A percentile compares a stretch with the other conserved stretches of the same genome.
Conservation (phyloP, 2,113 vertebrate genomes). For the Esox niger region DNA sequence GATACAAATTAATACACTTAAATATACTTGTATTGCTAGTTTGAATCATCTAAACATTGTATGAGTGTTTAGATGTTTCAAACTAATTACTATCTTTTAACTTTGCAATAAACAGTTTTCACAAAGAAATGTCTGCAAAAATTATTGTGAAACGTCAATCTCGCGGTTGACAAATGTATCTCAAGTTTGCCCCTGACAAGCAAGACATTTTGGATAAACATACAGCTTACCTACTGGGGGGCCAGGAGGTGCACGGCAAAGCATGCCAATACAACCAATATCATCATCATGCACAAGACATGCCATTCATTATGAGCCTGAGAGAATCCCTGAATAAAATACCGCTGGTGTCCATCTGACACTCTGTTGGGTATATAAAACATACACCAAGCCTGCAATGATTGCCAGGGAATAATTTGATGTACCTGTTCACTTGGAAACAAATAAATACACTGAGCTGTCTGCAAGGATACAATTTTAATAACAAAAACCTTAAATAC, state of each 20-base stretch:
- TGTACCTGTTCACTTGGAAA: slow-evolving; percentile 11
- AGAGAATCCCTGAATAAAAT: slow-evolving; percentile 66
- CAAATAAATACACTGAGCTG: slow-evolving; percentile 36
- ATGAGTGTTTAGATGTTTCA: too few relatives aligned
- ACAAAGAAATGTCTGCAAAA: too few relatives aligned
- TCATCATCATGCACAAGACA: slow-evolving; percentile 34
- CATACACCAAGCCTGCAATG: slow-evolving; percentile 39
- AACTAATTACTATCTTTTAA: too few relatives aligned
- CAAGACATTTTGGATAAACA: slow-evolving; percentile 59
- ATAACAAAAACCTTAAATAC: slow-evolving; percentile 20
- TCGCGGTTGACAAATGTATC: slow-evolving; percentile 48
- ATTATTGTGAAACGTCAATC: too few relatives aligned
- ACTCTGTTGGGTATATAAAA: slow-evolving; percentile 44
- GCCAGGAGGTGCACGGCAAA: slow-evolving; percentile 18
- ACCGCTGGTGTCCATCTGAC: slow-evolving; percentile 46
- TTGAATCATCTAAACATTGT: too few relatives aligned
- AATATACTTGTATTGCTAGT: too few relatives aligned
- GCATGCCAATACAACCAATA: slow-evolving; percentile 42
- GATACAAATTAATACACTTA: too few relatives aligned
- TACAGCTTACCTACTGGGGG: slow-evolving; percentile 18
- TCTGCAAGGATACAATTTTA: slow-evolving; percentile 61
- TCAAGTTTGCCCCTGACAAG: slow-evolving; percentile 55
- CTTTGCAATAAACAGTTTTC: too few relatives aligned
- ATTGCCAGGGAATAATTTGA: slow-evolving; percentile 61
- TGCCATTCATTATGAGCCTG: slow-evolving; percentile 50